Percentiles rank a stretch among this genome's conserved stretches.
These are phyloP conservation scores for Folsomia manolachei DNA, from an alignment of 2,888 invertebrate species.

Conservation along the genomic window DNA sequence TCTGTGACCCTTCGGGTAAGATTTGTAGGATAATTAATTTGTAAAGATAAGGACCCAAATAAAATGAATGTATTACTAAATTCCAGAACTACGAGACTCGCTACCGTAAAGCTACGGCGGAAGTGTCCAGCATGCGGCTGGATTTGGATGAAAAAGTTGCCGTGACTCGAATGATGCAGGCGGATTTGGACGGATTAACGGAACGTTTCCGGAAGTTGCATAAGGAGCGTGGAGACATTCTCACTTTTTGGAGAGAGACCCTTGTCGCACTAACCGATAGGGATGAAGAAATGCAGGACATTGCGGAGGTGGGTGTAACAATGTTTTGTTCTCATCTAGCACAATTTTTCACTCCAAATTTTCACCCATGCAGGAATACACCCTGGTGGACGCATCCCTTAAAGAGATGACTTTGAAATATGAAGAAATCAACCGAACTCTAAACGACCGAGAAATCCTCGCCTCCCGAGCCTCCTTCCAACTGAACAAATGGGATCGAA, in stretches of 20 bases:
- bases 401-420: not conserved
- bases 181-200: slow-evolving; percentile 34
- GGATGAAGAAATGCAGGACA: slow-evolving; percentile 40
- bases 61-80: not conserved
- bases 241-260: slow-evolving; percentile 43
- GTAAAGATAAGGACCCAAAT: too few species aligned
- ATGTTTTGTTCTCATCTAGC: not conserved
- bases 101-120: slow-evolving; percentile 33
- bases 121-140: slow-evolving; percentile 14
- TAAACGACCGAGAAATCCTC: not conserved
- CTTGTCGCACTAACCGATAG: slow-evolving; percentile 36
- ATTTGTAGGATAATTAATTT: not conserved
- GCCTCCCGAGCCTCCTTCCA: not conserved
- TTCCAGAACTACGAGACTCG: slow-evolving; percentile 38
- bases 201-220: slow-evolving; percentile 40
- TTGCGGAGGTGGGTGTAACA: slow-evolving; percentile 32
- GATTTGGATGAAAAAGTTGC: slow-evolving; percentile 28
- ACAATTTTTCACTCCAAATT: not conserved
- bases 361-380: not conserved
- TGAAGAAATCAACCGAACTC: not conserved
- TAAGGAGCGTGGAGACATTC: slow-evolving; percentile 38
- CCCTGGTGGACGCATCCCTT: not conserved
- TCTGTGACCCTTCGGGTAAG: slow-evolving; percentile 36
- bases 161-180: slow-evolving; percentile 32
- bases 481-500: slow-evolving; percentile 7